Conservation (phyloP, 2,113 vertebrate species). For the Coptodon rendalli region DNA sequence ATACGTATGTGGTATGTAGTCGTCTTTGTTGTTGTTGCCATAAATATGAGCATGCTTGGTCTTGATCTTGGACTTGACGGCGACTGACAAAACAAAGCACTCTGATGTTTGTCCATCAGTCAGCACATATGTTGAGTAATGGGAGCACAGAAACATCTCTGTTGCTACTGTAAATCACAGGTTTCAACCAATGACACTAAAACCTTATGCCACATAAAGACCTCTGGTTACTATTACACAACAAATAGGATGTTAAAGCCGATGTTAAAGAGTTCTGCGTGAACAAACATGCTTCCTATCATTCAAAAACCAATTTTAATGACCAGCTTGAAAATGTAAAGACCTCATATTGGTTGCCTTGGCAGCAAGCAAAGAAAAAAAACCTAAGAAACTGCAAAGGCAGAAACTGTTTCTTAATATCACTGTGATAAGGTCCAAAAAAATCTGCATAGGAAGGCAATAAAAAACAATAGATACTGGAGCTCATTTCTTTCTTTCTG, state of each 20-base stretch:
- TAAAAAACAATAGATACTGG: background rate
- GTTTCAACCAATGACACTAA: background rate
- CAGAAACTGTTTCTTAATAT: background rate
- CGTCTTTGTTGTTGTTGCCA: background rate
- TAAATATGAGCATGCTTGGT: background rate
- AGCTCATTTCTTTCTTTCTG: background rate
- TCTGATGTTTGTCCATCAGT: background rate
- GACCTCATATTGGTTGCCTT: background rate
- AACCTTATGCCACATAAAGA: background rate
- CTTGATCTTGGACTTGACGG: background rate
- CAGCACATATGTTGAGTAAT: background rate
- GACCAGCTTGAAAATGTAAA: background rate
- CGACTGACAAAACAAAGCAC: background rate
- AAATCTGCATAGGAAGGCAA: background rate
- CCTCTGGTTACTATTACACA: background rate
- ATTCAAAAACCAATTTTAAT: background rate
- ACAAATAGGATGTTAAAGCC: background rate
- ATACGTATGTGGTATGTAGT: background rate
- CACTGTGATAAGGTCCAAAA: background rate
- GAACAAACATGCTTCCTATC: fast-evolving
- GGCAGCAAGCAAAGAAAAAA: background rate
- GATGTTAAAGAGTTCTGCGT: background rate
- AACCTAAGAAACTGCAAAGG: background rate
- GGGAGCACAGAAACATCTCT: background rate
- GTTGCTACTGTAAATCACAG: background rate